Base-by-base conservation (phyloP, 1,140 invertebrate species). In the Amphibalanus amphitrite region DNA sequence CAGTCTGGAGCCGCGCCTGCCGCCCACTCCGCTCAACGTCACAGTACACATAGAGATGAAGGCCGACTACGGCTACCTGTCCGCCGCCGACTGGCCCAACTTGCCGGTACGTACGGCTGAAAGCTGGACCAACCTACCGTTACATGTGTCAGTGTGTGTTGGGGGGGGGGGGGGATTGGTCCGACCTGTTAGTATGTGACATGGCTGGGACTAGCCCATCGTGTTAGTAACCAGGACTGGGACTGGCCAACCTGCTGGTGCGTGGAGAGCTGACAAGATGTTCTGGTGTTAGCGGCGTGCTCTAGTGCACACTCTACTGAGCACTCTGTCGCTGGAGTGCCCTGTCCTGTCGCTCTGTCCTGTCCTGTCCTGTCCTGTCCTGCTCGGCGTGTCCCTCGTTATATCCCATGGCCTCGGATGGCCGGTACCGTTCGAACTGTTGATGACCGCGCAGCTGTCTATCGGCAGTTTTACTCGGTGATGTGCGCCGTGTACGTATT, bases 61-160 rank as follows among this genome's bases (percentile, higher is more conserved):
- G 75, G 85, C 84, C 30, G 78, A 82, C 25, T 81, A 88, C 80
- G 88, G 89, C 6, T 90, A 87, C 79, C 81, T 91, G 38, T 90
- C 89, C 38, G 89, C 89, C 29, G 83, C 84, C 15, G 88, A 91
- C 77, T 89, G 85, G 85, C 89, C 88, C 20, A 79, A 89, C 25
- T 77, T 90, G 71, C 84, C 86, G 67, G 86, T 88, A 82, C 82
- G 77, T 76, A 72, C 28, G 25, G 15, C 3, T 69, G 4, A 3
- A 40, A 10, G 70, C 25, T 38, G 38, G 38, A 6, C 6, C 47
- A 59, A 59, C 25, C 25, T 59, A 59, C 47, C 47, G 47, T 13
- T 59, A 59, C 47, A 59, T n/a, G n/a, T n/a, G n/a, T n/a, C n/a
- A n/a, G n/a, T n/a, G 38, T 17, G 38, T 17, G 38, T 38, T 6